Evolutionary conservation across 2,797 vertebrate genomes (phyloP).

Genomic region (Rhinichthys osculus): DNA sequence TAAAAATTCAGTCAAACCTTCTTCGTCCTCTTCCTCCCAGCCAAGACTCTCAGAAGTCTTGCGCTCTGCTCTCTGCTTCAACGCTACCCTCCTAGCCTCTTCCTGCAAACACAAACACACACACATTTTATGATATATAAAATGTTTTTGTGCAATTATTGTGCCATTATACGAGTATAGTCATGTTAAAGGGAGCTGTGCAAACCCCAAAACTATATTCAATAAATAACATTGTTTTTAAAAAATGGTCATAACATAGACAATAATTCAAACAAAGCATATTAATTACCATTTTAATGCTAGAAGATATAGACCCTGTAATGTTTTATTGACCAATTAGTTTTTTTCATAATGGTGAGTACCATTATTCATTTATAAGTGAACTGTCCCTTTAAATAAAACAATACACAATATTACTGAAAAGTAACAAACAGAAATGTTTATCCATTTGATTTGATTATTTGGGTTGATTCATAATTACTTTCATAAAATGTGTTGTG

Average conservation of each 20-base stretch:
- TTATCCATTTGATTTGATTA: not conserved
- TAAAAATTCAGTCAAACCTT: slow-evolving; percentile 16
- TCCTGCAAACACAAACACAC: slow-evolving; percentile 78
- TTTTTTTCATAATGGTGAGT: no score
- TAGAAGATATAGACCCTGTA: not conserved
- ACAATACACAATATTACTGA: no score
- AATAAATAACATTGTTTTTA: not conserved
- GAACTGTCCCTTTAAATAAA: not conserved
- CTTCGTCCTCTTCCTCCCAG: slow-evolving; percentile 93
- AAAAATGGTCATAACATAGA: not conserved
- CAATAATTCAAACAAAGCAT: not conserved
- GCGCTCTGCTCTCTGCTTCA: slow-evolving; percentile 95
- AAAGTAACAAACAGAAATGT: not conserved
- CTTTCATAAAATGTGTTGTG: no score
- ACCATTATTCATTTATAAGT: not conserved
- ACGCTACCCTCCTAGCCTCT: slow-evolving; percentile 89
- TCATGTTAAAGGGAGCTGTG: not conserved
- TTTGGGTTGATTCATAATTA: no score
- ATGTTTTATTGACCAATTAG: not conserved
- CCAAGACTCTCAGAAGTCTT: slow-evolving; percentile 85
- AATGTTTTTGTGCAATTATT: not conserved
- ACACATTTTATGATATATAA: not conserved
- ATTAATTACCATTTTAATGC: not conserved
- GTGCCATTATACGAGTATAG: not conserved
- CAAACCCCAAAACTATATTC: not conserved